Percentiles rank a stretch among this genome's conserved stretches.
Conservation (phyloP, 2,888 invertebrate genomes). For the Limnephilus auricula region DNA sequence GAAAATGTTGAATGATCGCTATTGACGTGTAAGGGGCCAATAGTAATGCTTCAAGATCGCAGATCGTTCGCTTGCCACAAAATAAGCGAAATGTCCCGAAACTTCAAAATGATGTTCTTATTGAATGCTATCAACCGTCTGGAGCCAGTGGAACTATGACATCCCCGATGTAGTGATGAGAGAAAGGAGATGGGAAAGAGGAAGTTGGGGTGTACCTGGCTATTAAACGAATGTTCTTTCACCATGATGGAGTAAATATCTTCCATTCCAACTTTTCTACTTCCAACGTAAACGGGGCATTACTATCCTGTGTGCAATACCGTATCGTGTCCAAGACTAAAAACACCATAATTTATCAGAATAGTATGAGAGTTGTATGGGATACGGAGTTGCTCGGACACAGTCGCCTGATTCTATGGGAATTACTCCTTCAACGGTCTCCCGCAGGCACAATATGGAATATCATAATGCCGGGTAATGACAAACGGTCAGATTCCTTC, state of each 20-base stretch:
- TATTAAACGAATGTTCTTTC: background rate
- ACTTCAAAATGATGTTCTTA: too few relatives aligned
- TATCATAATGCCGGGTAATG: background rate
- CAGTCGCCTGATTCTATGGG: slow-evolving; percentile 44
- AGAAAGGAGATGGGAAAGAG: too few relatives aligned
- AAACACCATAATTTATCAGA: background rate
- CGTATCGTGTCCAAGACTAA: slow-evolving; percentile 12
- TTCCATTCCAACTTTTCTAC: background rate
- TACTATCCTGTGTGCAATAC: slow-evolving; percentile 23
- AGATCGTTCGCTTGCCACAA: too few relatives aligned
- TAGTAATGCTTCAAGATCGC: too few relatives aligned
- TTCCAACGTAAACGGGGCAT: background rate
- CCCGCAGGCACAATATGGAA: background rate
- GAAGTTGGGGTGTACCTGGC: too few relatives aligned
- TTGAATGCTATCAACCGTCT: too few relatives aligned
- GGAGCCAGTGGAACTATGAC: too few relatives aligned
- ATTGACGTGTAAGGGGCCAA: too few relatives aligned
- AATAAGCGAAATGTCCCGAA: too few relatives aligned
- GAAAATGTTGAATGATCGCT: too few relatives aligned
- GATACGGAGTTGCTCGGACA: slow-evolving; percentile 26
- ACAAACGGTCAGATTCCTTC: slow-evolving; percentile 22
- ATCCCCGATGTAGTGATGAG: too few relatives aligned
- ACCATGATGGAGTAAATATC: background rate
- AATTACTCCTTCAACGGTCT: background rate
- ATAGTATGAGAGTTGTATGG: background rate